Conservation (phyloP, 2,113 vertebrate genomes). For the Micronycteris hirsuta region DNA sequence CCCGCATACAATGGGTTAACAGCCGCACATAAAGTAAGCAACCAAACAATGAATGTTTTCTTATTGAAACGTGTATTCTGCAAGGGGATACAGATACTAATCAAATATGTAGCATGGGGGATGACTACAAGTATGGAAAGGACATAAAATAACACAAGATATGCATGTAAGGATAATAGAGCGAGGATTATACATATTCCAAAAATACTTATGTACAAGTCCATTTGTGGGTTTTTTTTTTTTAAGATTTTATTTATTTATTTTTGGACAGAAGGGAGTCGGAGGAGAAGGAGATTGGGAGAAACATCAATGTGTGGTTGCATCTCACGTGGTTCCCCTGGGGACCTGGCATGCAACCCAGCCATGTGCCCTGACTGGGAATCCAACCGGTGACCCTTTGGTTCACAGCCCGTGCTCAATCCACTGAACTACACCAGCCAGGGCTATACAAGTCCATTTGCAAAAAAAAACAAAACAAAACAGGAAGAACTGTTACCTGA, state of each 20-base stretch:
- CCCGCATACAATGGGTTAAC: too few species aligned
- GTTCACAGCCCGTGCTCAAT: too few species aligned
- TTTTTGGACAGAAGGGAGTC: too few species aligned
- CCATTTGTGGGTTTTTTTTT: too few species aligned
- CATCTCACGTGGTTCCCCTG: too few species aligned
- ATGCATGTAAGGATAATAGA: background rate
- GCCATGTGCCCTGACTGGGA: too few species aligned
- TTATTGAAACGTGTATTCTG: background rate
- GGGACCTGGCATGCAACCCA: too few species aligned
- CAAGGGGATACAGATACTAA: background rate
- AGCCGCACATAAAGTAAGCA: background rate
- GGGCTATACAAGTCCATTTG: background rate
- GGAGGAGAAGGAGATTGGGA: too few species aligned
- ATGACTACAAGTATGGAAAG: background rate
- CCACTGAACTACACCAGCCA: too few species aligned
- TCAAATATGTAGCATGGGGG: background rate
- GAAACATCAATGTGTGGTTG: too few species aligned
- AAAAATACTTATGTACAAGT: background rate
- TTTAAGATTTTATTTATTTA: too few species aligned
- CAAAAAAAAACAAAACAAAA: background rate
- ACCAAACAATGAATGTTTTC: background rate
- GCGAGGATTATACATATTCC: background rate
- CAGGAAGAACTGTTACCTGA: background rate
- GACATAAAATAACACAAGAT: background rate
- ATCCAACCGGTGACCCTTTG: too few species aligned